Evolutionary conservation across 2,888 invertebrate genomes (phyloP).

Genomic region (Chaetoderma sp.): DNA sequence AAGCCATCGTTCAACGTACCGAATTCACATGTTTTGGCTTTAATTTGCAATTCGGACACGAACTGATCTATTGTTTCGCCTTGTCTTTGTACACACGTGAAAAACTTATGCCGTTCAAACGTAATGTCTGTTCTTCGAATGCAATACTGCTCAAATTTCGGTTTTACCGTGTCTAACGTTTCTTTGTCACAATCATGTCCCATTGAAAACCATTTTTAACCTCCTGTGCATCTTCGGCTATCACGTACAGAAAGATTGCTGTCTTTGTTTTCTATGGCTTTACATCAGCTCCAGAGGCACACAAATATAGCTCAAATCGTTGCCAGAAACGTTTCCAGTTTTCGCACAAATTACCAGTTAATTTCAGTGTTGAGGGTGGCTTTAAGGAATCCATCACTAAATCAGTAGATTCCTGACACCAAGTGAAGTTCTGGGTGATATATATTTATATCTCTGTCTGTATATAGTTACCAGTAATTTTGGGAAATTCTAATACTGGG

Average conservation of each 20-base stretch:
- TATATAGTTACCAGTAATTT: no score
- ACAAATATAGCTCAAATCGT: slow-evolving; percentile 16
- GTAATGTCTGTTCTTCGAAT: slow-evolving; percentile 23
- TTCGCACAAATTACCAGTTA: slow-evolving; percentile 1
- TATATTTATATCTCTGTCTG: no score
- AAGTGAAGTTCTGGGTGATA: no score
- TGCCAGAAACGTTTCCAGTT: slow-evolving; percentile 17
- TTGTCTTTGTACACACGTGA: slow-evolving; percentile 6
- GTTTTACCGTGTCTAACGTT: no score
- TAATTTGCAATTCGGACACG: slow-evolving; percentile 23
- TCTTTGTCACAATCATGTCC: no score
- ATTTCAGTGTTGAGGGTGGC: no score
- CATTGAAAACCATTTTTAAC: slow-evolving; percentile 28
- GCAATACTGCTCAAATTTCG: no score
- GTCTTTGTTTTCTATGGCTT: slow-evolving; percentile 5
- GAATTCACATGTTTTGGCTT: no score
- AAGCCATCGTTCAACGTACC: no score
- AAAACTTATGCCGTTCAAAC: slow-evolving; percentile 25
- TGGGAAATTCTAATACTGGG: no score
- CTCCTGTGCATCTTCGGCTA: slow-evolving; percentile 22
- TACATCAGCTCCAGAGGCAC: slow-evolving; percentile 6
- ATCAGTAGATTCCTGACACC: no score
- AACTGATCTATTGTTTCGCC: slow-evolving; percentile 25
- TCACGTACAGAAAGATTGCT: slow-evolving; percentile 14
- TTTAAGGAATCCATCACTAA: no score